phyloP scores from a whole-genome alignment of 2,113 vertebrate genomes.

The Naja naja region DNA sequence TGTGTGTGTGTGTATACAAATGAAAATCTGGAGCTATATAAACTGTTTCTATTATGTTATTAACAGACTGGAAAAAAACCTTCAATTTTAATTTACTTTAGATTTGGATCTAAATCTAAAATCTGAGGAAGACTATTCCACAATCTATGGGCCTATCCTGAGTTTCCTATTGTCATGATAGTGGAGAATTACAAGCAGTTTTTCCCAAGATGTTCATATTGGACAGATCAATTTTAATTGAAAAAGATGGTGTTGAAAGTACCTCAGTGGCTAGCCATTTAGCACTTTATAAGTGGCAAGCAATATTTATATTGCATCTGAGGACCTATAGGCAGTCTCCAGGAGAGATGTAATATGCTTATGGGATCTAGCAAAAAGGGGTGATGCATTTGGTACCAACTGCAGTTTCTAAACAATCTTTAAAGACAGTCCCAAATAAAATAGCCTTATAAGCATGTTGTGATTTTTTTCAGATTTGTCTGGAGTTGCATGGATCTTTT shows the following conservation, averaged over 20 bases:
- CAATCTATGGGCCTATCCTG: background rate
- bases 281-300: background rate
- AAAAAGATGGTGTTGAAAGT: background rate
- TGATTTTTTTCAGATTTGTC: background rate
- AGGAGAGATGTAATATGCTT: background rate
- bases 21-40: background rate
- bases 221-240: background rate
- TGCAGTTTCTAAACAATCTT: background rate
- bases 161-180: background rate
- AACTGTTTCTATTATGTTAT: background rate
- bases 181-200: background rate
- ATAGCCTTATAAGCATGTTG: too few species aligned
- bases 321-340: background rate
- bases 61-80: background rate
- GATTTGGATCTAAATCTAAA: background rate
- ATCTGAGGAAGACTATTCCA: background rate
- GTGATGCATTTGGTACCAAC: background rate
- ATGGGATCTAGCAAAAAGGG: background rate
- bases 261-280: background rate
- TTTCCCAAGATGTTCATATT: background rate
- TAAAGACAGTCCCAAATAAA: background rate
- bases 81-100: background rate
- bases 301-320: background rate
- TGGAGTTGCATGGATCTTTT: background rate
- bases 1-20: background rate